Percentiles rank a stretch among this genome's conserved stretches.
Conservation (phyloP, 2,113 vertebrate genomes). For the Rattus norvegicus region GRCr8 NC_086028.1:100997501-100998000, state of each 20-base stretch:
- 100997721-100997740: fast-evolving
- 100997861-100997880: conserved; percentile 47
- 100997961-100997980: neutral
- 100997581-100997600: neutral
- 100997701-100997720: neutral
- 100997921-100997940: neutral
- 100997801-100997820: neutral
- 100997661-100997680: neutral
- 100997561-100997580: neutral
- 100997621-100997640: neutral
- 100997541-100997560: neutral
- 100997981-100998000: neutral
- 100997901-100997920: conserved; percentile 34
- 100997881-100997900: neutral
- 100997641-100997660: neutral
- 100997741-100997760: neutral
- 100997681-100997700: neutral
- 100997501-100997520: neutral
- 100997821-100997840: neutral
- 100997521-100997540: neutral
- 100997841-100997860: neutral
- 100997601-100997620: too few species aligned
- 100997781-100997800: neutral
- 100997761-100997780: conserved; percentile 1
- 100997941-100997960: neutral